These are phyloP conservation scores for Mus spretus DNA, from an alignment of 2,797 vertebrate species.

Conservation along the genomic window DNA sequence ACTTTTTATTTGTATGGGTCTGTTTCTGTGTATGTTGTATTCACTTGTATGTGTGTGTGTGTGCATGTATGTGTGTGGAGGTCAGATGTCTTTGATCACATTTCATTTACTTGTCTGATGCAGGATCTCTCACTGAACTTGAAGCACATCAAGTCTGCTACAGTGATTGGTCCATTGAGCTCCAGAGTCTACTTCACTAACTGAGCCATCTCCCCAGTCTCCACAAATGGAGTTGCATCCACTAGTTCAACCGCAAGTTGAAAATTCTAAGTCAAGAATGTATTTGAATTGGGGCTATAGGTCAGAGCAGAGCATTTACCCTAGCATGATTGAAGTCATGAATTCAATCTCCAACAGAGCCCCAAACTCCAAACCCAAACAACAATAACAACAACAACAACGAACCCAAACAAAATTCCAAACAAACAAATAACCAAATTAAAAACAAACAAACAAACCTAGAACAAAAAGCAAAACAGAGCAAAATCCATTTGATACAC, in stretches of 20 bases:
- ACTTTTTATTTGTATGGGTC: background rate
- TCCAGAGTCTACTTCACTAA: background rate
- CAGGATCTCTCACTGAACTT: background rate
- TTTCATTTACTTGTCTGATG: background rate
- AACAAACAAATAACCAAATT: background rate
- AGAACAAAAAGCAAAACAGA: background rate
- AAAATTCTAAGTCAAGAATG: background rate
- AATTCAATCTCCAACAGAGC: background rate
- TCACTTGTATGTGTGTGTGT: background rate
- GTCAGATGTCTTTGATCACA: background rate
- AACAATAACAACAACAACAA: background rate
- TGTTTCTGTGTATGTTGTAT: background rate
- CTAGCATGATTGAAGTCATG: too few species aligned
- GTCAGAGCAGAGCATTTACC: background rate
- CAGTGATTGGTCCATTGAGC: background rate
- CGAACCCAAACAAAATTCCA: background rate
- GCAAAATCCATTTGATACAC: background rate
- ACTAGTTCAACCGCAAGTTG: background rate
- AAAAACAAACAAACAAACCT: background rate
- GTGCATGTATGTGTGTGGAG: background rate
- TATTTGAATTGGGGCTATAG: background rate
- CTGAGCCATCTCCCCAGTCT: background rate
- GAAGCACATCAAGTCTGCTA: background rate
- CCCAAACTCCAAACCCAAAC: background rate
- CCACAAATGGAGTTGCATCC: background rate